Conservation (phyloP, 2,113 vertebrate species). For the Psittacula cyanocephala region DNA sequence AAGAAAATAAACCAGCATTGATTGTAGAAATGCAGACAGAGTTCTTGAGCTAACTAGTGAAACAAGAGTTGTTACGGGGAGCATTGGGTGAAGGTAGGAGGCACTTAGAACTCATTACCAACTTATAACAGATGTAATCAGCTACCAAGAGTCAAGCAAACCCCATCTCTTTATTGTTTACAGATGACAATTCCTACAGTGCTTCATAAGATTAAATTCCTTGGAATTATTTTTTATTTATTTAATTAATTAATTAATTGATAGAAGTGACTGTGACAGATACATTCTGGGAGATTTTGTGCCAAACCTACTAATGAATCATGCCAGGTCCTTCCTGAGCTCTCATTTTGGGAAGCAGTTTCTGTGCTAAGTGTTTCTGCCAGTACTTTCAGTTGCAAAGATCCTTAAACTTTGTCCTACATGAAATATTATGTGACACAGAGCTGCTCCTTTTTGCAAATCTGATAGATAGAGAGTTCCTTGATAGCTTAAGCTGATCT, state of each 20-base stretch:
- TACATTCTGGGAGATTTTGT: neutral
- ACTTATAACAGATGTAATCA: neutral
- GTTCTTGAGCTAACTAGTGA: neutral
- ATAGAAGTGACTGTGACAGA: neutral
- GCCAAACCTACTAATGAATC: rapidly evolving
- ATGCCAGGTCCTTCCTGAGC: neutral
- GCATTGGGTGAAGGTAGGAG: neutral
- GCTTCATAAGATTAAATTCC: neutral
- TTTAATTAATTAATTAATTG: neutral
- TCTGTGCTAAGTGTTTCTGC: neutral
- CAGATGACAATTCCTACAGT: neutral
- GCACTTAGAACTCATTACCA: neutral
- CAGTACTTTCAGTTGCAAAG: neutral
- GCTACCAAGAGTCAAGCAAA: neutral
- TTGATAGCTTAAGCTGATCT: neutral
- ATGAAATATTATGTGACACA: neutral
- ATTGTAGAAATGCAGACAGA: neutral
- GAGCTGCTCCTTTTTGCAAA: neutral
- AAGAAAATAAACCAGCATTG: neutral
- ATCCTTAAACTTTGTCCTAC: neutral
- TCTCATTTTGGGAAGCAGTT: neutral
- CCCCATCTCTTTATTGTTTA: rapidly evolving
- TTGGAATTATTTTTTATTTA: neutral
- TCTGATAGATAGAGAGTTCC: neutral
- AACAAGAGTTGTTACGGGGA: neutral